Evolutionary conservation across 2,888 invertebrate genomes (phyloP), one percentile per base, ranked within the genome.

Genomic region (Nemotelus nigrinus): DNA sequence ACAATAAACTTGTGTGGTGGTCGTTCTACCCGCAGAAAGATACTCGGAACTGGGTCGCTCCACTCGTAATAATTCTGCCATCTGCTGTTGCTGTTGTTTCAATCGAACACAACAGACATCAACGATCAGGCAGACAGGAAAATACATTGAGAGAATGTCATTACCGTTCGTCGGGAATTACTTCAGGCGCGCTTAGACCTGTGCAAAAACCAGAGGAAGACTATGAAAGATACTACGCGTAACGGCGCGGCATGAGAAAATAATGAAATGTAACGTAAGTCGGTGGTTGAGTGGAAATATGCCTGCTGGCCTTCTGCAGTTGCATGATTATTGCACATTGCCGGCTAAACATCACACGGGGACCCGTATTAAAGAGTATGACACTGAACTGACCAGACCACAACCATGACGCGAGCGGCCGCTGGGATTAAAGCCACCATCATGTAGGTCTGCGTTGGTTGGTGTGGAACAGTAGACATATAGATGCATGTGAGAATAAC

Each of bases 271-370:
- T 25, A 25, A 47, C 41, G 45, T 47, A 65, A 45, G 65, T 47
- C 47, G 10, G n/a, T 65, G 7, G 65, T 65, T 65, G 8, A 45
- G 4, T 25, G 25, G 25, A 25, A 25, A 25, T 25, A 25, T 25
- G 25, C 25, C 25, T 65, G 10, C 47, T n/a, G n/a, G 65, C 65
- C 65, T 65, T 25, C 47, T 45, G 65, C 43, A 45, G 25, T 65
- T n/a, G 65, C 65, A 45, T 41, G 63, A 63, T 65, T 45, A 65
- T 65, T 65, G 65, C 65, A 65, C 65, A 47, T 47, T 65, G 65
- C 65, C 2, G 45, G 65, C 44, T 25, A 65, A 65, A 45, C n/a
- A n/a, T 41, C n/a, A 25, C 25, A 25, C 25, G 25, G 25, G 25
- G 25, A 25, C 50, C 8, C 6, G 6, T 8, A 50, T 50, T 1